Percentiles rank a stretch among this genome's conserved stretches.
phyloP scores from a whole-genome alignment of 2,888 invertebrate genomes.

The Volucella inanis region DNA sequence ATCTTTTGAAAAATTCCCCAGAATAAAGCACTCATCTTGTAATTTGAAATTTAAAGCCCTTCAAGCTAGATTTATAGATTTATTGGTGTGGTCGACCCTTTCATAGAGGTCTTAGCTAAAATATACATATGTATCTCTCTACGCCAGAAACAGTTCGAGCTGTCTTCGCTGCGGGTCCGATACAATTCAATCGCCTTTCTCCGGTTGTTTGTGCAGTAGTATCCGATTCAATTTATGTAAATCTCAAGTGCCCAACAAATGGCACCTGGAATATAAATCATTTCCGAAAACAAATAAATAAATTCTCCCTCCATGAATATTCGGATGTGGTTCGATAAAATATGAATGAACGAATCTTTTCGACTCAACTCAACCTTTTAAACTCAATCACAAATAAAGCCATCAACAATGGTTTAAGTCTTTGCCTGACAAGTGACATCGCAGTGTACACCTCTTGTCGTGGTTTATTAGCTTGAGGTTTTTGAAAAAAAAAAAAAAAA shows the following conservation, averaged over 20 bases:
- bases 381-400: too few relatives aligned
- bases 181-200: constrained; percentile 32
- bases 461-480: too few relatives aligned
- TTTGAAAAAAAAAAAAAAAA: too few relatives aligned
- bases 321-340: too few relatives aligned
- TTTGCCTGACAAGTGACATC: too few relatives aligned
- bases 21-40: background rate
- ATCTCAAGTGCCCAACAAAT: constrained; percentile 28
- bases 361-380: too few relatives aligned
- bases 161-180: constrained; percentile 23
- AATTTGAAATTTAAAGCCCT: background rate
- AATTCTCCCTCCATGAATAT: constrained; percentile 17
- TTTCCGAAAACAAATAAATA: constrained; percentile 4
- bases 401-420: too few relatives aligned
- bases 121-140: too few relatives aligned
- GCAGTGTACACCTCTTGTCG: too few relatives aligned
- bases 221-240: constrained; percentile 19
- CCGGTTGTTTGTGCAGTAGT: constrained; percentile 2
- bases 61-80: constrained; percentile 12
- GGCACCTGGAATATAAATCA: constrained; percentile 18
- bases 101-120: too few relatives aligned
- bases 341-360: too few relatives aligned
- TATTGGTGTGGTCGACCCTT: constrained; percentile 12
- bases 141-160: background rate
- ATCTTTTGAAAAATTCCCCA: background rate